Percentiles rank a stretch among this genome's conserved stretches.
These are phyloP conservation scores for Macquaria australasica DNA, from an alignment of 2,113 vertebrate species.

Conservation along the genomic window DNA sequence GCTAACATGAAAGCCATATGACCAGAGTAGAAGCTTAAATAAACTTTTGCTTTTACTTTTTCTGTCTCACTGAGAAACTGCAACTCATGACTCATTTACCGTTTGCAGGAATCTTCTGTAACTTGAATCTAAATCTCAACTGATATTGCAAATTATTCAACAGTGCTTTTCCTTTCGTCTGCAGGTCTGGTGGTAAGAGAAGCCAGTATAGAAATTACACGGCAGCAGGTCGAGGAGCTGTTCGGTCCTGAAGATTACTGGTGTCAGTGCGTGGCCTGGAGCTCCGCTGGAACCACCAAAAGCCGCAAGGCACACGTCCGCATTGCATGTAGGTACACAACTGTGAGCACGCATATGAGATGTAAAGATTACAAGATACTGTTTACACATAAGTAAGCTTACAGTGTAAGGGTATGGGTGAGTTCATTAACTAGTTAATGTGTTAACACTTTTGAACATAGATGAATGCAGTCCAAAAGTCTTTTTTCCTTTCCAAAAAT, in stretches of 20 bases:
- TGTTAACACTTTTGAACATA: too few species aligned
- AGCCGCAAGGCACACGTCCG: constrained; percentile 95
- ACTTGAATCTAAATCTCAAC: not conserved
- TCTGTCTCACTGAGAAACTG: not conserved
- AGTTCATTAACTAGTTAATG: too few species aligned
- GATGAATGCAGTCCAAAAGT: not conserved
- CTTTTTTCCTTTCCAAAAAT: not conserved
- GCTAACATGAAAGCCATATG: constrained; percentile 40
- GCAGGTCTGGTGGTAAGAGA: constrained; percentile 95
- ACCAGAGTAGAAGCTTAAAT: constrained; percentile 28
- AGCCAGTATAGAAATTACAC: constrained; percentile 94
- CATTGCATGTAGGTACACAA: constrained; percentile 92
- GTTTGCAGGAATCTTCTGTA: not conserved
- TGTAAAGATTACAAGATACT: not conserved
- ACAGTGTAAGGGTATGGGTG: not conserved
- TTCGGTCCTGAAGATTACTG: constrained; percentile 96
- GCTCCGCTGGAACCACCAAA: constrained; percentile 95
- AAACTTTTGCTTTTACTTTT: constrained; percentile 14
- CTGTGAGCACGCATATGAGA: not conserved
- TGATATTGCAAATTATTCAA: constrained; percentile 13
- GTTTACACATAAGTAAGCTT: not conserved
- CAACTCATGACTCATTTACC: constrained; percentile 8
- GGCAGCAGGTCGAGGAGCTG: constrained; percentile 95
- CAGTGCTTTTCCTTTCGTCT: constrained; percentile 21
- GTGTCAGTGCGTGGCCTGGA: constrained; percentile 99